Base-by-base conservation (phyloP, 1,140 invertebrate genomes). In the Acromyrmex charruanus region DNA sequence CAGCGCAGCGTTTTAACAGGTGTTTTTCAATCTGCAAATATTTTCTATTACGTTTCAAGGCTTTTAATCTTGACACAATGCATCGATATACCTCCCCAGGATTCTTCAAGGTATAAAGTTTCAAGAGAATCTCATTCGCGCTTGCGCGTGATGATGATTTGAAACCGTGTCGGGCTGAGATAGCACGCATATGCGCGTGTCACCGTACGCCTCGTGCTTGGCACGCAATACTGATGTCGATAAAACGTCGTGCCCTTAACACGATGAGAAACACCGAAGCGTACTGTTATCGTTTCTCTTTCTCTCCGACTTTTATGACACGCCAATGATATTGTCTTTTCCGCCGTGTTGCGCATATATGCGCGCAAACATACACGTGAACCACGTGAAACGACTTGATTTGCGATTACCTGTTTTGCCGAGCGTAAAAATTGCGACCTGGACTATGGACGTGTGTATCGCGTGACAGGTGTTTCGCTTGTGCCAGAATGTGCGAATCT, bases 321-420 rank as follows among this genome's bases (percentile, higher is more conserved):
- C 14, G 18, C 12, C 10, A 28, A 49, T 7, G n/a, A 74, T 39
- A 25, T 44, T 28, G 79, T 86, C 58, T 80, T 74, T 28, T 44
- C 72, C 21, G 14, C 3, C 2, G 39, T 51, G 21, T 69, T 35
- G 39, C 66, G 14, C 59, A 7, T 16, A 63, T 31, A 3, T 63
- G 31, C 75, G 87, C 80, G 74, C 77, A 87, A 82, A 90, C 61
- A 86, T 89, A 88, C 65, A 68, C 90, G 88, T 89, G 87, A 89
- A 81, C 75, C 87, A 92, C 91, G 92, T 91, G 90, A 74, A 89
- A 77, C 69, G 77, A 44, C 80, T 69, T 59, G 53, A 74, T 69
- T 7, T 21, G 55, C n/a, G 31, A 75, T 61, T 59, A 44, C 21
- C 59, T 9, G 18, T 77, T 77, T 63, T 61, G 16, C 7, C 74